phyloP scores from a whole-genome alignment of 2,888 invertebrate species.

The Ametastegia equiseti region DNA sequence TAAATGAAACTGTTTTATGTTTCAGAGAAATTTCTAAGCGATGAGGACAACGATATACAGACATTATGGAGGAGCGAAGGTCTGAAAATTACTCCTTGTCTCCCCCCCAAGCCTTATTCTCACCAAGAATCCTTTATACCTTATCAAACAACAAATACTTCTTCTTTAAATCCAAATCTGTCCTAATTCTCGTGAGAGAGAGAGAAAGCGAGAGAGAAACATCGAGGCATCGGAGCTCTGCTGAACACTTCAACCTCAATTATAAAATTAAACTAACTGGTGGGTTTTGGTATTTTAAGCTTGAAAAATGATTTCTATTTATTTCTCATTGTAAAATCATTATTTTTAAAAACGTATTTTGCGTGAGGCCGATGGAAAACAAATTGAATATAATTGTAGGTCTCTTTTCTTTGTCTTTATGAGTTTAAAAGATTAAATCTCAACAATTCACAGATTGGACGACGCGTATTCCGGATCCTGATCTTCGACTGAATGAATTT shows the following conservation, averaged over 20 bases:
- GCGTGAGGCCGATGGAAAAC: not conserved
- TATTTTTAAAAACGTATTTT: not conserved
- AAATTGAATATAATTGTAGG: too few relatives aligned
- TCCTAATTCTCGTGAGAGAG: not conserved
- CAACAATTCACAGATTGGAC: not conserved
- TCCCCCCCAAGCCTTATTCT: not conserved
- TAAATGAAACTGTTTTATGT: not conserved
- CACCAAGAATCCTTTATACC: not conserved
- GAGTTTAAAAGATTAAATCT: not conserved
- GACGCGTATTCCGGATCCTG: not conserved
- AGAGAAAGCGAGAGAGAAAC: slow-evolving; percentile 9
- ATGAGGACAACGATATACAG: not conserved
- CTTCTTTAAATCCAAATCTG: not conserved
- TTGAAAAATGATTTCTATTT: not conserved
- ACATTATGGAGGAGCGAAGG: not conserved
- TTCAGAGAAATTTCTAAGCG: slow-evolving; percentile 35
- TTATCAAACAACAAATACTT: not conserved
- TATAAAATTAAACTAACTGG: not conserved
- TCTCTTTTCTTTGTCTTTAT: too few relatives aligned
- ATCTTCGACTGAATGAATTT: not conserved
- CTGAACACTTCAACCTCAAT: not conserved
- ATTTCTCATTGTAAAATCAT: too few relatives aligned
- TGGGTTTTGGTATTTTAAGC: not conserved
- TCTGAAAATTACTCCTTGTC: not conserved
- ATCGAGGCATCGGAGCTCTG: not conserved